Base-by-base conservation (phyloP, 1,140 invertebrate genomes). In the Brachystomella parvula region DNA sequence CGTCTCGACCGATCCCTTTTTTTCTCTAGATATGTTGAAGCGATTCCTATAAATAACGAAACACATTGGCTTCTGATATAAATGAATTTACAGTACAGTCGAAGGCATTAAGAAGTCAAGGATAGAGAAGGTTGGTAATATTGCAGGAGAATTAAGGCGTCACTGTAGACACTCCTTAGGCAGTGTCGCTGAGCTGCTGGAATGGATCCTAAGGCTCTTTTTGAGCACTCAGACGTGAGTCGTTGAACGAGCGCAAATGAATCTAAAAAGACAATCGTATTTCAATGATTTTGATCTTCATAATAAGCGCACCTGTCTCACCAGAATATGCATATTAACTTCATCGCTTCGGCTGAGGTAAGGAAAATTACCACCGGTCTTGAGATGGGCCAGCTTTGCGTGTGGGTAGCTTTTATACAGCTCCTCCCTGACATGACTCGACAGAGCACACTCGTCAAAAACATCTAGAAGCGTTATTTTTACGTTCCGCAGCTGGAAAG, bases 281-380 rank as follows among this genome's bases (percentile, higher is more conserved):
- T 32, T 35, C 0, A 35, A 65, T 21, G 47, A 47, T 53, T 24
- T 24, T 29, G 21, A 17, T 47, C 1, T 39, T 44, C n/a, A n/a
- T n/a, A n/a, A n/a, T n/a, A n/a, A n/a, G n/a, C n/a, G n/a, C 17
- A 47, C 12, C 24, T 32, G 21, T 32, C 76, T 81, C 82, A 92
- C 92, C 82, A 91, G 84, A 76, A 95, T 82, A 82, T 93, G 89
- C 63, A 94, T 80, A 80, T 94, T 94, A 26, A 94, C 90, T 83
- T 96, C 92, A 74, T 88, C 87, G 77, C 87, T 86, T 76, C 89
- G 83, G 77, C 91, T 92, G 49, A 96, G 81, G 75, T 93, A 95
- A 2, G 92, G 92, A 79, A 94, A 96, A 79, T 94, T 94, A 2
- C 92, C 92, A 6, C 92, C 92, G 73, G 82, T 86, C 77, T 94